Evolutionary conservation across 2,113 vertebrate genomes (phyloP).

Genomic region (Rhabdomys dilectus): DNA sequence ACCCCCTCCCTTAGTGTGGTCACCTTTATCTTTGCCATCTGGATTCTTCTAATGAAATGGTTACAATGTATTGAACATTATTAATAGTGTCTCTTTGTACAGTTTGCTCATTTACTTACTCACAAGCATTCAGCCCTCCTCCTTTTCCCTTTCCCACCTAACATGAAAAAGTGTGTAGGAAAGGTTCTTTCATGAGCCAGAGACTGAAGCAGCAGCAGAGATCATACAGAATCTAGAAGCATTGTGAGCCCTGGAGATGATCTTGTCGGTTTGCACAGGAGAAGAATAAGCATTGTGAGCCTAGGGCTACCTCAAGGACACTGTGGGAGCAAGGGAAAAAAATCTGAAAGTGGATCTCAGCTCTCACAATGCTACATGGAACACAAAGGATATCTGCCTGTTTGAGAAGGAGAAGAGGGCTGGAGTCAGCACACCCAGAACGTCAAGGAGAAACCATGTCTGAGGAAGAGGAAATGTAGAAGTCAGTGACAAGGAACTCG

Average conservation of each 20-base stretch:
- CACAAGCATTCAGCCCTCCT: background rate
- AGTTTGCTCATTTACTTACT: background rate
- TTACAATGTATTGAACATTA: background rate
- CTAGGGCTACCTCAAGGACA: background rate
- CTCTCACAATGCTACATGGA: background rate
- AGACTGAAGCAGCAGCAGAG: background rate
- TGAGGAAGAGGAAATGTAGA: background rate
- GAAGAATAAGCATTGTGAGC: background rate
- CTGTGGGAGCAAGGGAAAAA: background rate
- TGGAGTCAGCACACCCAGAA: background rate
- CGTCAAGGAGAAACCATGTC: background rate
- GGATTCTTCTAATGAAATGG: background rate
- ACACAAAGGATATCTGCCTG: background rate
- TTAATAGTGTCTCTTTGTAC: background rate
- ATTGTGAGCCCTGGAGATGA: rapidly evolving
- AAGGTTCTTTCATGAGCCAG: background rate
- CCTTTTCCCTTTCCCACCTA: background rate
- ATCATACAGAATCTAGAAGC: background rate
- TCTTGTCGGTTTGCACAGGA: background rate
- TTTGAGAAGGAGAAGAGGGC: background rate
- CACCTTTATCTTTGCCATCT: too few relatives aligned
- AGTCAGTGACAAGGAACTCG: background rate
- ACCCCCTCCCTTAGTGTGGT: background rate
- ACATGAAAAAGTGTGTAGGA: background rate
- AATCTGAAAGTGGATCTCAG: background rate